A percentile compares a stretch with the other conserved stretches of the same genome.
Conservation (phyloP, 30 jellyfish, hydroid and myxozoan species). For the Hydra vulgaris region DNA sequence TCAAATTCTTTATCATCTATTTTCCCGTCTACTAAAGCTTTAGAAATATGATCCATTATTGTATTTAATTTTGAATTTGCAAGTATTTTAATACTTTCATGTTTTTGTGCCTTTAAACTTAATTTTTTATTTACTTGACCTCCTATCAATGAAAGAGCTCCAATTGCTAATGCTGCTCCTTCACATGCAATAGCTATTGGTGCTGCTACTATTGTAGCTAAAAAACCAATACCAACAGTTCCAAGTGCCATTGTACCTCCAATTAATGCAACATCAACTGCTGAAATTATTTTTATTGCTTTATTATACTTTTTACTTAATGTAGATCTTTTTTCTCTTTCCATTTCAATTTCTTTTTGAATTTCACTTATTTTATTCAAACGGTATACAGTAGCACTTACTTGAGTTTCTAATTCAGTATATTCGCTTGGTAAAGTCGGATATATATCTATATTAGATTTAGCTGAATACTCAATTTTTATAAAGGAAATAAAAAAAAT, state of each 20-base stretch:
- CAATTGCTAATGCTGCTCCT: background rate
- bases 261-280: background rate
- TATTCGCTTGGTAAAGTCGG: background rate
- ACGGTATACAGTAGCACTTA: background rate
- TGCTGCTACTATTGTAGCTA: background rate
- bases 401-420: background rate
- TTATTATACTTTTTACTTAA: background rate
- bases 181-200: background rate
- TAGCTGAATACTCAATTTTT: too few species aligned
- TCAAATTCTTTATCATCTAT: background rate
- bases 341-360: background rate
- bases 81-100: background rate
- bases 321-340: background rate
- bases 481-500: background rate
- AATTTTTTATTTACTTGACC: background rate
- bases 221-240: background rate
- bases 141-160: background rate
- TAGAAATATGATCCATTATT: background rate
- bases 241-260: background rate
- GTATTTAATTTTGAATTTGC: slow-evolving; percentile 10
- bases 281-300: background rate
- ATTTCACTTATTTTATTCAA: background rate
- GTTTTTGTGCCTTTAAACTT: slow-evolving; percentile 9
- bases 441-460: too few species aligned
- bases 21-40: background rate